A percentile compares a stretch with the other conserved stretches of the same genome.
Conservation (phyloP, 2,888 invertebrate species). For the Myopa testacea region DNA sequence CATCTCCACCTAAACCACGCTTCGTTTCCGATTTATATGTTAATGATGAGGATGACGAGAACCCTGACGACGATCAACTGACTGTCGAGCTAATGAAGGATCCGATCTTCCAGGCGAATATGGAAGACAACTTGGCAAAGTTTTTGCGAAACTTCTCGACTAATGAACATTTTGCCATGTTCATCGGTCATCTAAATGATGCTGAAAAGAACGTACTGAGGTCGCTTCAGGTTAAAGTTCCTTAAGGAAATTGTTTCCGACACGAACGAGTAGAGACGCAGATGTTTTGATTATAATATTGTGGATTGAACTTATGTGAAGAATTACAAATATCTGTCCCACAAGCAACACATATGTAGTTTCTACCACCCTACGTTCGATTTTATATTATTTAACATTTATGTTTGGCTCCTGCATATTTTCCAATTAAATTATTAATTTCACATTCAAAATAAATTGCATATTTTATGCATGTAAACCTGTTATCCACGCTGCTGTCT, state of each 20-base stretch:
- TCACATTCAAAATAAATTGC: too few relatives aligned
- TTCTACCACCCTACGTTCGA: too few relatives aligned
- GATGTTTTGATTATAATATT: too few relatives aligned
- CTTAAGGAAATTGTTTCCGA: slow-evolving; percentile 31
- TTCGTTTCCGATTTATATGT: slow-evolving; percentile 63
- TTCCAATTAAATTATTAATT: too few relatives aligned
- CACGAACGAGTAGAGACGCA: too few relatives aligned
- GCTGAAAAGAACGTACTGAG: slow-evolving; percentile 65
- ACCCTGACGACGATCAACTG: slow-evolving; percentile 70
- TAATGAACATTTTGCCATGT: slow-evolving; percentile 74
- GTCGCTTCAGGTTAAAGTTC: slow-evolving; percentile 49
- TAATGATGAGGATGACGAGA: slow-evolving; percentile 64
- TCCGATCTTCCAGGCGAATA: slow-evolving; percentile 74
- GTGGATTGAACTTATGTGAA: too few relatives aligned
- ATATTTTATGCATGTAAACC: too few relatives aligned
- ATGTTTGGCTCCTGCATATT: too few relatives aligned
- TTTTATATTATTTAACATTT: too few relatives aligned
- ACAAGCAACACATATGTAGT: too few relatives aligned
- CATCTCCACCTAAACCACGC: slow-evolving; percentile 56
- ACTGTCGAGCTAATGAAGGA: slow-evolving; percentile 75
- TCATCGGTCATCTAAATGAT: slow-evolving; percentile 73
- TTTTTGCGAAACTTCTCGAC: slow-evolving; percentile 75
- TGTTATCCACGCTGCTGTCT: too few relatives aligned
- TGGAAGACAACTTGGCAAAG: slow-evolving; percentile 74
- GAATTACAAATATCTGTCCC: too few relatives aligned